These are phyloP conservation scores for Zaprionus africanus DNA, from an alignment of 1,140 invertebrate genomes.

Conservation along the genomic window DNA sequence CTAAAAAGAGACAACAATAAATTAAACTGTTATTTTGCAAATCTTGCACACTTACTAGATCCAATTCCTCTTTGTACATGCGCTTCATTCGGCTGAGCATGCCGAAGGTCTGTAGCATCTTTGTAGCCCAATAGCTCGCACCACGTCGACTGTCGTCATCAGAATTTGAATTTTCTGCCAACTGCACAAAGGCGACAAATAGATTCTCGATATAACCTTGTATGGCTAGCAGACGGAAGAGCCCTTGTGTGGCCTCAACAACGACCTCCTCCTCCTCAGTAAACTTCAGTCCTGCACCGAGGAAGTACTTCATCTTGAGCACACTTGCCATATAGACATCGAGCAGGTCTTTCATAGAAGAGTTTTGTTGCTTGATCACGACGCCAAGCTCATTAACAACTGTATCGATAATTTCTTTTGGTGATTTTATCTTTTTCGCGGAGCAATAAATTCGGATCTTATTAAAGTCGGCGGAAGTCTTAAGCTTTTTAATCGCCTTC, in stretches of 20 bases:
- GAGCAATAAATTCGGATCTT: slow-evolving; percentile 55
- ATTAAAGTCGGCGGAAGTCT: slow-evolving; percentile 60
- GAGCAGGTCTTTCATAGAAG: slow-evolving; percentile 56
- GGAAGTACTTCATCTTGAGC: slow-evolving; percentile 70
- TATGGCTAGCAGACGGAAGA: slow-evolving; percentile 69
- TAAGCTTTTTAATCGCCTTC: slow-evolving; percentile 58
- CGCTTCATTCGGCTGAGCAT: slow-evolving; percentile 72
- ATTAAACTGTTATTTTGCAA: neutral
- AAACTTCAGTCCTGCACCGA: slow-evolving; percentile 39
- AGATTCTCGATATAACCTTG: slow-evolving; percentile 71
- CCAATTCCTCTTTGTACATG: slow-evolving; percentile 74
- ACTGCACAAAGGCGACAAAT: slow-evolving; percentile 63
- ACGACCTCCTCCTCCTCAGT: slow-evolving; percentile 51
- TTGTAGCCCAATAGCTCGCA: slow-evolving; percentile 74
- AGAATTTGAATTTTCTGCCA: slow-evolving; percentile 61
- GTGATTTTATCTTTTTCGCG: slow-evolving; percentile 39
- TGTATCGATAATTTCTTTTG: slow-evolving; percentile 37
- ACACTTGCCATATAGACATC: slow-evolving; percentile 58
- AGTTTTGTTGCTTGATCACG: slow-evolving; percentile 48
- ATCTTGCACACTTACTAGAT: slow-evolving; percentile 51
- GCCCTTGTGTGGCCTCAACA: slow-evolving; percentile 49
- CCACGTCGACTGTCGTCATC: slow-evolving; percentile 36
- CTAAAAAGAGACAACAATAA: slow-evolving; percentile 25
- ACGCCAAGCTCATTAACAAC: slow-evolving; percentile 45
- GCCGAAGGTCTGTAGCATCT: slow-evolving; percentile 64